Percentiles rank a stretch among this genome's conserved stretches.
phyloP scores from a whole-genome alignment of 1,140 invertebrate genomes.

The Dolichoris vasculosae region DNA sequence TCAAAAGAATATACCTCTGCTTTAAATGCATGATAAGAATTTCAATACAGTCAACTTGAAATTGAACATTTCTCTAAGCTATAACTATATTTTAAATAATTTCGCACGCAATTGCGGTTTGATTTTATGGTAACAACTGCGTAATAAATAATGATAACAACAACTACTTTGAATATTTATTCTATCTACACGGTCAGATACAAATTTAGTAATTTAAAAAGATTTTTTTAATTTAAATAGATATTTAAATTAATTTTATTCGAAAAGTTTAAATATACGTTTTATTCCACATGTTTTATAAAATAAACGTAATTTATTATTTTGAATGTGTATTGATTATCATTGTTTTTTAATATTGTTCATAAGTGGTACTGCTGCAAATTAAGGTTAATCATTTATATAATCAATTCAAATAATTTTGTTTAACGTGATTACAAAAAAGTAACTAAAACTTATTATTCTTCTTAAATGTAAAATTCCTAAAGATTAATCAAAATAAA shows the following conservation, averaged over 20 bases:
- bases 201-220: background rate
- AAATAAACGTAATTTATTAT: background rate
- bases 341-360: no score
- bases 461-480: background rate
- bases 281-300: no score
- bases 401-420: background rate
- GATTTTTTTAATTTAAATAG: no score
- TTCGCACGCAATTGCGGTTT: background rate
- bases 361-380: no score
- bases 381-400: background rate
- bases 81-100: background rate
- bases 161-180: background rate
- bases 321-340: no score
- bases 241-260: no score
- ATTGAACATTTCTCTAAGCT: background rate
- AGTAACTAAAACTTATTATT: conserved; percentile 5
- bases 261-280: no score
- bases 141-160: no score
- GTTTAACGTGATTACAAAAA: background rate
- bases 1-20: background rate
- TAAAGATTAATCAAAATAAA: conserved; percentile 16
- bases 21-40: background rate
- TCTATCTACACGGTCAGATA: background rate
- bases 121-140: background rate
- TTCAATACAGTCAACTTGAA: background rate